Base-by-base conservation (phyloP, 2,797 vertebrate genomes). In the Argya squamiceps region DNA sequence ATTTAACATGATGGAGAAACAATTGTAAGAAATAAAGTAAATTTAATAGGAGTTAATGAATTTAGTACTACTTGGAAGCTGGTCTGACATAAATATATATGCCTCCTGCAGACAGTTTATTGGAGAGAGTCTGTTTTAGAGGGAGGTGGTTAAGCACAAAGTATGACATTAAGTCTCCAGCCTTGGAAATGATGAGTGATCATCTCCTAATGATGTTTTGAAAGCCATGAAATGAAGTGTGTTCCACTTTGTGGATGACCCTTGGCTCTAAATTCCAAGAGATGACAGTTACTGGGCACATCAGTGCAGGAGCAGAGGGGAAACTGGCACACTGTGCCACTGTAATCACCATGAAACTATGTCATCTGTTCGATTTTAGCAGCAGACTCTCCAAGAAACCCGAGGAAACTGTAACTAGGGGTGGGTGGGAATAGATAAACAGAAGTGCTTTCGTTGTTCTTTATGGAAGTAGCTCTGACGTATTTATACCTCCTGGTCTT, bases 401-500 rank as follows among this genome's bases (percentile, higher is more conserved):
- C 21, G 6, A 69, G 24, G 39, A 92, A 68, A 62, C 37, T 70
- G 62, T 91, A 96, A 92, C 75, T 41, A 16, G 50, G 71, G n/a
- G 30, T 77, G 43, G 30, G 60, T 83, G 53, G 65, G 65, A 96
- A 93, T 32, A 77, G 86, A 64, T 80, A 73, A 70, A 65, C 34
- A 70, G 21, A 82, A 78, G 62, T 52, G 6, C 12, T 29, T 71
- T 90, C 22, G 41, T 52, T 27, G 4, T 84, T 96, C 70, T 91
- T 94, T 73, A 17, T 30, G 75, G 34, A 85, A 94, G 79, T 89
- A 84, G 60, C 55, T 81, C 87, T 86, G 75, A 46, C 93, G 65
- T 84, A 95, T 96, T 97, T 88, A 92, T 88, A 84, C 26, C 44
- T 94, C 39, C 47, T 91, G 41, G 49, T 81, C 78, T 91, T 94